phyloP scores from a whole-genome alignment of 92 coral and sea anemone genomes.

The Blastomussa wellsi region DNA sequence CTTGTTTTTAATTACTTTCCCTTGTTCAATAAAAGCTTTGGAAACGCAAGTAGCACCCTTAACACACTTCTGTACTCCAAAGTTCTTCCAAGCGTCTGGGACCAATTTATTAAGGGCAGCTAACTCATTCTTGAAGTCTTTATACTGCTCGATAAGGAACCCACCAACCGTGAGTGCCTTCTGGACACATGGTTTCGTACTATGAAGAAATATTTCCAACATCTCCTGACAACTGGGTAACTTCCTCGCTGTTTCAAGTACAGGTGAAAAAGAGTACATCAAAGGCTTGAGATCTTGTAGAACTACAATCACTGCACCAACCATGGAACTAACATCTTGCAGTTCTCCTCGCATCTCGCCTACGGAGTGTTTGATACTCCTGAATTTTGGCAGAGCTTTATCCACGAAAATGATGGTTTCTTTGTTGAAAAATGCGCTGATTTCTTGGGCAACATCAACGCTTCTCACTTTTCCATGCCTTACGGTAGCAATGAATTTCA shows the following conservation, averaged over 20 bases:
- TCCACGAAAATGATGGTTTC: slow-evolving; percentile 68
- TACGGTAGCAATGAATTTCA: slow-evolving; percentile 58
- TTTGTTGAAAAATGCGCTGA: slow-evolving; percentile 65
- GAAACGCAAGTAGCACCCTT: slow-evolving; percentile 81
- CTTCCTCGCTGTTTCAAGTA: slow-evolving; percentile 65
- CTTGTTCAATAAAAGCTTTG: slow-evolving; percentile 82
- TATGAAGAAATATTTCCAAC: slow-evolving; percentile 59
- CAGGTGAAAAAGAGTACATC: slow-evolving; percentile 69
- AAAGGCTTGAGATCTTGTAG: slow-evolving; percentile 78
- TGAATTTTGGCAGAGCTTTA: slow-evolving; percentile 63
- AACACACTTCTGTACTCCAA: slow-evolving; percentile 74
- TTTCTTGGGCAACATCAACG: slow-evolving; percentile 61
- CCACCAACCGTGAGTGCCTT: slow-evolving; percentile 68
- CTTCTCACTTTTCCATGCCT: slow-evolving; percentile 67
- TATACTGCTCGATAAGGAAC: slow-evolving; percentile 61
- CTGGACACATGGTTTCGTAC: slow-evolving; percentile 71
- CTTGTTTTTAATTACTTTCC: slow-evolving; percentile 65
- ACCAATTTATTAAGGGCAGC: slow-evolving; percentile 66
- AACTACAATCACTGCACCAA: slow-evolving; percentile 65
- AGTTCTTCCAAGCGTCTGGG: slow-evolving; percentile 78
- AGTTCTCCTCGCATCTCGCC: slow-evolving; percentile 64
- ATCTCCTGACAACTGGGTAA: slow-evolving; percentile 79
- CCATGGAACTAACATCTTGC: slow-evolving; percentile 55
- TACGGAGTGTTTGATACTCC: slow-evolving; percentile 68
- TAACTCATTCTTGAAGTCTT: slow-evolving; percentile 68